Conservation (phyloP, 1,140 invertebrate species). For the Mycetomoellerius zeteki region DNA sequence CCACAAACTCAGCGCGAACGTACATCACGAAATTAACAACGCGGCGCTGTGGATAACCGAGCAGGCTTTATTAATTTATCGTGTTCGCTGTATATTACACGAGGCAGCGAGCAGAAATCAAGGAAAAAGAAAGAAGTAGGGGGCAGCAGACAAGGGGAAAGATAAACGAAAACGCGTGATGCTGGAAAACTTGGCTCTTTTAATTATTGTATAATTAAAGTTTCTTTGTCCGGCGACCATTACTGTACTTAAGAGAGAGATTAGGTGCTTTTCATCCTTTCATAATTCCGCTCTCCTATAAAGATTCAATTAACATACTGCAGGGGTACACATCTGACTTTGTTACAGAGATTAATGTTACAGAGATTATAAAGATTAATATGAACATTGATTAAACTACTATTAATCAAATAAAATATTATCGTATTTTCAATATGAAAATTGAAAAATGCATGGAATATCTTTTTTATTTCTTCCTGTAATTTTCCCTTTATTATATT, state of each 20-base stretch:
- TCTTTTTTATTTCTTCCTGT: not conserved
- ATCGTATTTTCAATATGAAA: not conserved
- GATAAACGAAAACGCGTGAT: constrained; percentile 38
- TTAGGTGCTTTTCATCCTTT: constrained; percentile 28
- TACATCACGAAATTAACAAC: constrained; percentile 70
- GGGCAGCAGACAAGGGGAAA: constrained; percentile 12
- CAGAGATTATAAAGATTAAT: constrained; percentile 2
- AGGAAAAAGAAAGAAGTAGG: constrained; percentile 34
- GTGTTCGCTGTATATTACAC: constrained; percentile 75
- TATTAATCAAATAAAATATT: not conserved
- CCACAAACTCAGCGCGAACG: constrained; percentile 58
- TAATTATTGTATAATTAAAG: constrained; percentile 83
- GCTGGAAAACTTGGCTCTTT: constrained; percentile 74
- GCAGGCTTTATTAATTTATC: constrained; percentile 84
- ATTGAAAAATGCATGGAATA: not conserved
- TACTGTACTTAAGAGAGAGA: constrained; percentile 22
- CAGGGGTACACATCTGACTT: not conserved
- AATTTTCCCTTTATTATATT: not conserved
- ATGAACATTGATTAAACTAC: not conserved
- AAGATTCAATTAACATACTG: not conserved
- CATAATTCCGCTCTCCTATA: not conserved
- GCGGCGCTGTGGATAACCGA: constrained; percentile 57
- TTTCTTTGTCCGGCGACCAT: constrained; percentile 24
- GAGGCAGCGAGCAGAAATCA: constrained; percentile 59
- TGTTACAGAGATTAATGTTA: not conserved